Percentiles rank a stretch among this genome's conserved stretches.
Conservation (phyloP, 2,113 vertebrate species). For the Proterorhinus semilunaris region DNA sequence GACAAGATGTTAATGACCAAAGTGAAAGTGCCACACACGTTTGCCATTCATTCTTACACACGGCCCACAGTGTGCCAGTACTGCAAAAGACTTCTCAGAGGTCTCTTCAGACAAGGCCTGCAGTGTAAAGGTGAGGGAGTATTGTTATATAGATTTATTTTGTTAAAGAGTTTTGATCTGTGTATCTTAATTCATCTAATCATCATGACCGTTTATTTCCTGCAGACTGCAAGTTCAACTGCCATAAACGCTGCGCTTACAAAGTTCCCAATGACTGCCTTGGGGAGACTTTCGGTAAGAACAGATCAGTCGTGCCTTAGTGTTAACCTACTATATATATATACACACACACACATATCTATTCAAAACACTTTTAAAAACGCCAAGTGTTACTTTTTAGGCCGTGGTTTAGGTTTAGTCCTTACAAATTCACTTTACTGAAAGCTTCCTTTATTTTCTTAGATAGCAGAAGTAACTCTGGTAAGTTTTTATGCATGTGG, state of each 20-base stretch:
- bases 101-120: conserved; percentile 87
- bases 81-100: conserved; percentile 88
- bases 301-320: neutral
- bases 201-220: conserved; percentile 3
- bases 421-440: neutral
- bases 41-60: conserved; percentile 88
- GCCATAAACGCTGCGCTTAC: conserved; percentile 87
- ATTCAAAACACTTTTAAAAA: neutral
- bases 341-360: too few relatives aligned
- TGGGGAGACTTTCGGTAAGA: conserved; percentile 83
- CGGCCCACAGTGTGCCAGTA: conserved; percentile 89
- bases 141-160: neutral
- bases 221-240: conserved; percentile 91
- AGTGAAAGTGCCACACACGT: conserved; percentile 91
- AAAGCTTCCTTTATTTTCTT: conserved; percentile 53
- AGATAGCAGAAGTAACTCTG: conserved; percentile 71
- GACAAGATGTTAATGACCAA: conserved; percentile 89
- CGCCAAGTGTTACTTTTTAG: conserved; percentile 5
- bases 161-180: neutral
- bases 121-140: conserved; percentile 86
- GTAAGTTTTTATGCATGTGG: conserved; percentile 51
- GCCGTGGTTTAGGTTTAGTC: conserved; percentile 13
- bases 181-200: neutral
- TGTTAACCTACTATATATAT: neutral
- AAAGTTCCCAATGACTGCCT: conserved; percentile 89